phyloP scores from a whole-genome alignment of 2,113 vertebrate species.

The Peromyscus leucopus region DNA sequence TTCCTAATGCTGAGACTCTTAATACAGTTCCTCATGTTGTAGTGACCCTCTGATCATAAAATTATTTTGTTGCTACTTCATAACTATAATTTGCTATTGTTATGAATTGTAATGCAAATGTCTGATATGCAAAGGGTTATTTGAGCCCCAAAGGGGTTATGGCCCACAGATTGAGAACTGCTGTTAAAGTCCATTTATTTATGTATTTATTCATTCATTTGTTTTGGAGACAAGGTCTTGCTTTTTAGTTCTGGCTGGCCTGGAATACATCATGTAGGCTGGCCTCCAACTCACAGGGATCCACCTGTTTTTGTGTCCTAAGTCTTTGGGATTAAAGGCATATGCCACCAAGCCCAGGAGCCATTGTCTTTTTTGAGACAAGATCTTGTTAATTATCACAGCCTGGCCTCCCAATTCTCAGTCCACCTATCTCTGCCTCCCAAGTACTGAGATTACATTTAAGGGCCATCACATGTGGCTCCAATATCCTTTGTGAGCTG shows the following conservation, averaged over 20 bases:
- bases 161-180: background rate
- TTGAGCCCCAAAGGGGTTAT: background rate
- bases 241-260: background rate
- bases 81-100: background rate
- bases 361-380: background rate
- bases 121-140: background rate
- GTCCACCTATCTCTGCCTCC: background rate
- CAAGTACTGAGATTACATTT: background rate
- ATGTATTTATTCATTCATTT: background rate
- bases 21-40: background rate
- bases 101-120: background rate
- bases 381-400: background rate
- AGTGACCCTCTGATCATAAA: background rate
- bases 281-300: background rate
- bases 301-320: background rate
- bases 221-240: background rate
- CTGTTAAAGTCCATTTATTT: background rate
- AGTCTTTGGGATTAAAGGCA: background rate
- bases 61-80: background rate
- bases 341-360: background rate
- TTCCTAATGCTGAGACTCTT: background rate
- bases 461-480: background rate
- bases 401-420: background rate
- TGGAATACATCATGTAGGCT: background rate
- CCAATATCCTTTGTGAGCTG: background rate